Evolutionary conservation across 92 coral and sea anemone genomes (phyloP), one percentile per base, ranked within the genome.

Genomic region (Diadumene lineata): DNA sequence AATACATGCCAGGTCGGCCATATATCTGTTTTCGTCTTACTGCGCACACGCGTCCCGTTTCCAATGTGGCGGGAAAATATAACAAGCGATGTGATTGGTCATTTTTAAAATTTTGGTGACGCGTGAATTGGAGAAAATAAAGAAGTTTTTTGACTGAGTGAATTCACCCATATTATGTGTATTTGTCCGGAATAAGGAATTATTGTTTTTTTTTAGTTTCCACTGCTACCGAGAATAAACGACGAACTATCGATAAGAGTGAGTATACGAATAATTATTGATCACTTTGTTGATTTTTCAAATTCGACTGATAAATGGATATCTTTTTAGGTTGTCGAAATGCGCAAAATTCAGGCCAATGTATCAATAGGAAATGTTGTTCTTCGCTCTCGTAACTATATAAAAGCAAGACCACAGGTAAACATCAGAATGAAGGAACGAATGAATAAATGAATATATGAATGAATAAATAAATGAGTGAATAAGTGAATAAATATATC

Each of bases 371-470:
- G 98, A 10, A 92, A 85, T 65, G 88, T 92, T 44, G 77, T 85
- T 1, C 44, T 94, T 46, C 81, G 94, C 34, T 88, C 93, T 1
- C 81, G 98, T 30, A 94, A 92, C 79, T 94, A 92, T 82, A 92
- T 94, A 73, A 86, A 87, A 43, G 90, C 97, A 7, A 82, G 90
- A 60, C 94, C 92, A 34, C 97, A 92, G 91, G 98, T 94, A 66
- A 55, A 18, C n/a, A n/a, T n/a, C n/a, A n/a, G n/a, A n/a, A n/a
- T n/a, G n/a, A n/a, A n/a, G n/a, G n/a, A n/a, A n/a, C n/a, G n/a
- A n/a, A n/a, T n/a, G n/a, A n/a, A n/a, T n/a, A n/a, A n/a, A n/a
- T n/a, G n/a, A n/a, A n/a, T n/a, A n/a, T n/a, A n/a, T n/a, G n/a
- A n/a, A n/a, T n/a, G n/a, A n/a, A n/a, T n/a, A n/a, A n/a, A n/a